Conservation (phyloP, 2,888 invertebrate genomes). For the Muschampia plurimacula region DNA sequence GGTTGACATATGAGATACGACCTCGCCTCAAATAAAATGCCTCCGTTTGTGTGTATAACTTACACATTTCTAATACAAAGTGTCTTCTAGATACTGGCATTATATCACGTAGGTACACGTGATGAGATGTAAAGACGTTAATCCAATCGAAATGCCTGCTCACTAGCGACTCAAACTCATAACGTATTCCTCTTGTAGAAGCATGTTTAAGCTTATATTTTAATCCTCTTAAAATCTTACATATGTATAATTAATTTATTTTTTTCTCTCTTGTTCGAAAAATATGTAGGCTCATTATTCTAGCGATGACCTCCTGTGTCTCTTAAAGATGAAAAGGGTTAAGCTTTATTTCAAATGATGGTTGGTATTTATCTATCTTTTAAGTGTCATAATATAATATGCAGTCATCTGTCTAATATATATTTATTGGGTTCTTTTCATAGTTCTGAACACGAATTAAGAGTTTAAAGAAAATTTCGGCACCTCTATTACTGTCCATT, state of each 20-base stretch:
- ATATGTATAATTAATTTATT: background rate
- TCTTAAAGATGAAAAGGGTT: background rate
- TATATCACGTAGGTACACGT: background rate
- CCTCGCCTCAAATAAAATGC: too few species aligned
- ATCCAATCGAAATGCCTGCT: conserved; percentile 43
- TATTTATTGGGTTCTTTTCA: background rate
- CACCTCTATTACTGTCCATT: too few species aligned
- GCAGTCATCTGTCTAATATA: background rate
- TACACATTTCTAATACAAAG: background rate
- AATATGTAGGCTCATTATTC: background rate
- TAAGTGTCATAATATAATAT: background rate
- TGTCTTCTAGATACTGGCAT: background rate
- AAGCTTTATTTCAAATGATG: background rate
- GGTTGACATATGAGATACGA: too few species aligned
- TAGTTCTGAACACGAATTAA: background rate
- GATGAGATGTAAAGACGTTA: conserved; percentile 7
- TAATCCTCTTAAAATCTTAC: background rate
- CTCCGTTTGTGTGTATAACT: too few species aligned
- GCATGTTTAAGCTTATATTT: conserved; percentile 6
- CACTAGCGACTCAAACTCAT: conserved; percentile 14
- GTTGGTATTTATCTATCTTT: background rate
- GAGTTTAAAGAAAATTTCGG: too few species aligned
- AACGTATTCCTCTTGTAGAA: conserved; percentile 23
- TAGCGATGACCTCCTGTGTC: background rate
- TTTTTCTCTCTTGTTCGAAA: background rate